phyloP scores from a whole-genome alignment of 2,113 vertebrate species.

The Dromiciops gliroides region DNA sequence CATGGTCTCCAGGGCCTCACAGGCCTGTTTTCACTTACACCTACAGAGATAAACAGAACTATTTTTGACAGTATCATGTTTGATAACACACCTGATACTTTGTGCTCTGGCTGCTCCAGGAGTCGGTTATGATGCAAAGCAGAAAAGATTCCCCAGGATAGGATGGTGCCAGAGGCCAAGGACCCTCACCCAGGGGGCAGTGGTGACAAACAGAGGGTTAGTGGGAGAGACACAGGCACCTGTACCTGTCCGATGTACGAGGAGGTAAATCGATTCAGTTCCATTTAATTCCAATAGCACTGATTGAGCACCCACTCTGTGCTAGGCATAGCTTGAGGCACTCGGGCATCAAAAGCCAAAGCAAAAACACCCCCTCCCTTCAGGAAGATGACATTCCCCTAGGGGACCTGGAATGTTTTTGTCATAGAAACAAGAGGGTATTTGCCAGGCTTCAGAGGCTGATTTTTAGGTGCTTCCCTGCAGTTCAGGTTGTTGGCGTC shows the following conservation, averaged over 20 bases:
- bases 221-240: not conserved
- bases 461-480: too few species aligned
- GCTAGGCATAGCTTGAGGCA: not conserved
- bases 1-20: not conserved
- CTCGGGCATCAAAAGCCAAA: not conserved
- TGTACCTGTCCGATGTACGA: not conserved
- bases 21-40: not conserved
- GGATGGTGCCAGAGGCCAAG: not conserved
- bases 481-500: too few species aligned
- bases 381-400: not conserved
- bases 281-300: not conserved
- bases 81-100: not conserved
- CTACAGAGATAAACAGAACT: constrained; percentile 4
- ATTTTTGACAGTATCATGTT: not conserved
- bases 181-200: not conserved
- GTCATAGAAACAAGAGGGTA: too few species aligned
- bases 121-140: not conserved
- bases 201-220: not conserved
- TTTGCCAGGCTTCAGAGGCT: too few species aligned
- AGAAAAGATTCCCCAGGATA: not conserved
- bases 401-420: too few species aligned
- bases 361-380: not conserved
- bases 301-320: not conserved
- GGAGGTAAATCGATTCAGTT: not conserved
- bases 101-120: not conserved